phyloP scores from a whole-genome alignment of 2,113 vertebrate species.

The Dicerorhinus sumatrensis region DNA sequence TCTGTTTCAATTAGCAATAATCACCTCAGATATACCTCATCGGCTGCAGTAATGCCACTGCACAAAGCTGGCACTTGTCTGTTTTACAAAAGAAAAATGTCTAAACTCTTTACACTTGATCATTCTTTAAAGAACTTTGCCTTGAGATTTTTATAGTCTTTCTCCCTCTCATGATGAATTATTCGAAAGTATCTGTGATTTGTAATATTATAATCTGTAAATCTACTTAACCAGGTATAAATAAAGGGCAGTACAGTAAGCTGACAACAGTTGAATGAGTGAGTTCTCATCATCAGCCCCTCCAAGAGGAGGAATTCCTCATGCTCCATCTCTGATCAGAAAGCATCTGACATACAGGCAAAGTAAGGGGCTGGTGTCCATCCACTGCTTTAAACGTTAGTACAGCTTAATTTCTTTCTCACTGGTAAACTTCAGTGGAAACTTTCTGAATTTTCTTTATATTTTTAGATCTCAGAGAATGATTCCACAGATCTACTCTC shows the following conservation, averaged over 20 bases:
- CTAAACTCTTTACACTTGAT: not conserved
- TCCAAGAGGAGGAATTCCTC: not conserved
- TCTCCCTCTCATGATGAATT: not conserved
- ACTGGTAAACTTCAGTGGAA: not conserved
- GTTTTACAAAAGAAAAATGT: not conserved
- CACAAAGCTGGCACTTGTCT: not conserved
- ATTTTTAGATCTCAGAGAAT: not conserved
- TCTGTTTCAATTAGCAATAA: not conserved
- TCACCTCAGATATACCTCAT: not conserved
- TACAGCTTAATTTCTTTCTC: not conserved
- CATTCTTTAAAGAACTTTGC: not conserved
- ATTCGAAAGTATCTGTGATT: not conserved
- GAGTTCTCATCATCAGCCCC: no score
- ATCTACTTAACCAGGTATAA: not conserved
- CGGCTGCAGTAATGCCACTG: not conserved
- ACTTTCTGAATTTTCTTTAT: not conserved
- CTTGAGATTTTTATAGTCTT: not conserved
- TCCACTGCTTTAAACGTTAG: not conserved
- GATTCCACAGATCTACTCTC: not conserved
- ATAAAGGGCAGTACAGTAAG: not conserved
- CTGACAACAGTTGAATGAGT: not conserved
- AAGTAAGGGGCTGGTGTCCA: not conserved
- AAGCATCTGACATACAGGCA: not conserved
- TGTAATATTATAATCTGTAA: not conserved
- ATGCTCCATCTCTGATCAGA: not conserved